phyloP scores from a whole-genome alignment of 2,113 vertebrate species.

The Acrocephalus kingi region DNA sequence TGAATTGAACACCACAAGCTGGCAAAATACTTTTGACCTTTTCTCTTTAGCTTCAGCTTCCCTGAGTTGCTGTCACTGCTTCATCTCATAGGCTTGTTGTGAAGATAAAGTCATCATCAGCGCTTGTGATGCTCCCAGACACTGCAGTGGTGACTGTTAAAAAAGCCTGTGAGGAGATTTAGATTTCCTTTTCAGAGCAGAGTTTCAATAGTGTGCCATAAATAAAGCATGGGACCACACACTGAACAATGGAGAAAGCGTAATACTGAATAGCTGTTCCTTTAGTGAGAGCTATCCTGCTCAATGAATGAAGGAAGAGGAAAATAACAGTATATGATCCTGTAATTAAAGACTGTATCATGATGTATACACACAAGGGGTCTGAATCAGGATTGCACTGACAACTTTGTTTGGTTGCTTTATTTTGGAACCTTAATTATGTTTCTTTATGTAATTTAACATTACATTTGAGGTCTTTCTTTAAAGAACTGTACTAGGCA shows the following conservation, averaged over 20 bases:
- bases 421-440: slow-evolving; percentile 22
- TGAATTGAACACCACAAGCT: neutral
- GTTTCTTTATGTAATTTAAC: slow-evolving; percentile 5
- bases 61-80: neutral
- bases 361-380: neutral
- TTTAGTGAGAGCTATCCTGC: neutral
- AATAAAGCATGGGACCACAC: slow-evolving; percentile 37
- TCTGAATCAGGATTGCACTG: neutral
- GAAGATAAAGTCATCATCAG: slow-evolving; percentile 12
- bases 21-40: slow-evolving; percentile 4
- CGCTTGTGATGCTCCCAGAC: neutral
- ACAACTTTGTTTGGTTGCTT: slow-evolving; percentile 7
- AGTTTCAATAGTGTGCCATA: slow-evolving; percentile 2
- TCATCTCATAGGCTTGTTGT: neutral
- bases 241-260: slow-evolving; percentile 32
- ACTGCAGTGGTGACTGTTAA: neutral
- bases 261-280: slow-evolving; percentile 19
- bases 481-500: neutral
- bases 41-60: neutral
- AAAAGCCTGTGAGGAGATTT: neutral
- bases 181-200: slow-evolving; percentile 11
- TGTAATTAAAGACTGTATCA: slow-evolving; percentile 43
- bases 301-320: neutral
- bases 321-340: neutral
- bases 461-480: neutral